Base-by-base conservation (phyloP, 2,113 vertebrate species). In the Chinchilla lanigera region DNA sequence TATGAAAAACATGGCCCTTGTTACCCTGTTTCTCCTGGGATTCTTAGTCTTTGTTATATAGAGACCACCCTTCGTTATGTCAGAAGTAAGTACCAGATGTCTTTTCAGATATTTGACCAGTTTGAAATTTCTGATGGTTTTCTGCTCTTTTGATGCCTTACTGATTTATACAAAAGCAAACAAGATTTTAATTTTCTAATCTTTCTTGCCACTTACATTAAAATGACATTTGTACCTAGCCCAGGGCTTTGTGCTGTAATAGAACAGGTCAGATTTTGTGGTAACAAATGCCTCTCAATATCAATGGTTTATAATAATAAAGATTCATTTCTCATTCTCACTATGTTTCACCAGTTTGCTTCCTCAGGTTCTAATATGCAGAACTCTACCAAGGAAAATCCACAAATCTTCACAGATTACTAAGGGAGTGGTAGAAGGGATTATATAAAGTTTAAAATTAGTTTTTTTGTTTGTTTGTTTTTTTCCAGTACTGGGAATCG, bases 1-100 rank as follows among this genome's bases (percentile, higher is more conserved):
- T 60, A 54, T 54, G 67, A 77, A 97, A 97, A 97, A 96, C 89
- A 96, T 95, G 86, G 91, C 91, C 90, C 93, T 88, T 96, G 93
- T 94, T 95, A 97, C n/a, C 86, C 82, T 90, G 56, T 96, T 97
- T 97, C 86, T 97, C 88, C n/a, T 84, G 56, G 71, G 41, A 10
- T 87, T 97, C 96, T 88, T 60, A 90, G 90, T 82, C 71, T 97
- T 81, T 96, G 73, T 95, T 96, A 75, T 35, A 35, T 61, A 93
- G 87, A 89, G 44, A 96, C 24, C 90, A 83, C 19, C 88, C 89
- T 47, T 93, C 89, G 87, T 90, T 96, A 83, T 89, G 56, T 91
- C 61, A 92, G 80, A 97, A 89, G 41, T 61, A 69, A 94, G 91
- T 86, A 87, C 83, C 89, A 94, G 78, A 81, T 96, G 96, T 33